Conservation (phyloP, 2,888 invertebrate species). For the Phymatocera aterrima region DNA sequence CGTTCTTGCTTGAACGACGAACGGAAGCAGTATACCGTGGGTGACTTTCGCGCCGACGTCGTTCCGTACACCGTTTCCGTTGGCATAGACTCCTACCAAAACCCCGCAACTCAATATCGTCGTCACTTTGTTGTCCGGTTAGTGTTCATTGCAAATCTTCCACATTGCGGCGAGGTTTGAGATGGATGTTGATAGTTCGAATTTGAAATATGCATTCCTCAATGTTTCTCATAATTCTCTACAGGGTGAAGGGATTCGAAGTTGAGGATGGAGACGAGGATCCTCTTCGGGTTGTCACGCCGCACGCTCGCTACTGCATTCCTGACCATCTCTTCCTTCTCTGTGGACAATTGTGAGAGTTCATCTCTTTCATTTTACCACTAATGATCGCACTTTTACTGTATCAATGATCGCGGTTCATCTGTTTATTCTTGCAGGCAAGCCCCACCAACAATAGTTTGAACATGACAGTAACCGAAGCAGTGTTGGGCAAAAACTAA, state of each 20-base stretch:
- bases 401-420: too few relatives aligned
- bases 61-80: slow-evolving; percentile 60
- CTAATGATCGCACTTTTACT: too few relatives aligned
- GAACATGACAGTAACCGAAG: too few relatives aligned
- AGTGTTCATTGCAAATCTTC: slow-evolving; percentile 19
- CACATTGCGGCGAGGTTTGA: slow-evolving; percentile 10
- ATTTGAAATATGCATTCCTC: not conserved
- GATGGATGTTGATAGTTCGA: not conserved
- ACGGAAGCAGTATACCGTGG: slow-evolving; percentile 48
- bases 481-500: too few relatives aligned
- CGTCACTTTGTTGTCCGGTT: slow-evolving; percentile 66
- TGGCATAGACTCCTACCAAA: slow-evolving; percentile 58
- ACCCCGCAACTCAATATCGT: slow-evolving; percentile 54
- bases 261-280: slow-evolving; percentile 55
- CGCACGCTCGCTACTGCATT: slow-evolving; percentile 62
- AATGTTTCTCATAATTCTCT: slow-evolving; percentile 16
- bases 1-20: slow-evolving; percentile 48
- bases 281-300: slow-evolving; percentile 64
- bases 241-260: slow-evolving; percentile 61
- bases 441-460: too few relatives aligned
- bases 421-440: too few relatives aligned
- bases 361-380: too few relatives aligned
- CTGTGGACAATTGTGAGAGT: slow-evolving; percentile 64
- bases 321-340: slow-evolving; percentile 63
- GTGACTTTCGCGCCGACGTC: slow-evolving; percentile 63